Percentiles rank a stretch among this genome's conserved stretches.
These are phyloP conservation scores for Diadegma fenestrale DNA, from an alignment of 2,888 invertebrate species.

Conservation along the genomic window DNA sequence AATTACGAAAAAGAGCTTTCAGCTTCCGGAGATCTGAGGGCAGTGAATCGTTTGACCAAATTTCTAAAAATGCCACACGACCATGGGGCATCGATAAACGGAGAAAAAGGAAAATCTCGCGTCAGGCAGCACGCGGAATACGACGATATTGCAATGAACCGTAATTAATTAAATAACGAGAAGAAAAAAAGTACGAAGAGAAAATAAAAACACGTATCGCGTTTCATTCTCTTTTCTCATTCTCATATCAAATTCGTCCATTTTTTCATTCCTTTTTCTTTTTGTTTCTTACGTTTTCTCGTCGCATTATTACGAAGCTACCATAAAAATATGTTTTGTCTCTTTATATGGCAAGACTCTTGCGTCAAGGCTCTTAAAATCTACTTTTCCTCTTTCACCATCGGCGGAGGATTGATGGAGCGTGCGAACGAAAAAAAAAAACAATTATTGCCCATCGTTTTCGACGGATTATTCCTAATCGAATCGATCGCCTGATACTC, in stretches of 20 bases:
- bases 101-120: neutral
- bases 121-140: neutral
- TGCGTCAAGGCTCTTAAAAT: conserved; percentile 77
- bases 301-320: conserved; percentile 75
- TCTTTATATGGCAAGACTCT: conserved; percentile 79
- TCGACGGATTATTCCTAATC: neutral
- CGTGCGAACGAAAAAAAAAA: conserved; percentile 30
- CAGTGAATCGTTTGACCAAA: neutral
- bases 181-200: conserved; percentile 27
- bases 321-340: conserved; percentile 82
- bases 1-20: conserved; percentile 24
- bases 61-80: neutral
- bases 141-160: neutral
- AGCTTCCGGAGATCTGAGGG: neutral
- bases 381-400: conserved; percentile 53
- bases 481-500: neutral
- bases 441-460: neutral
- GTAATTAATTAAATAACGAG: conserved; percentile 14
- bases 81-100: neutral
- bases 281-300: conserved; percentile 25
- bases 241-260: conserved; percentile 24
- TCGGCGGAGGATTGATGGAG: conserved; percentile 35
- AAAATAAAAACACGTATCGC: conserved; percentile 62
- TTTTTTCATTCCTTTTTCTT: neutral
- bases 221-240: conserved; percentile 43